These are phyloP conservation scores for Hylyphantes graminicola DNA, from an alignment of 1,140 invertebrate genomes.

Conservation along the genomic window DNA sequence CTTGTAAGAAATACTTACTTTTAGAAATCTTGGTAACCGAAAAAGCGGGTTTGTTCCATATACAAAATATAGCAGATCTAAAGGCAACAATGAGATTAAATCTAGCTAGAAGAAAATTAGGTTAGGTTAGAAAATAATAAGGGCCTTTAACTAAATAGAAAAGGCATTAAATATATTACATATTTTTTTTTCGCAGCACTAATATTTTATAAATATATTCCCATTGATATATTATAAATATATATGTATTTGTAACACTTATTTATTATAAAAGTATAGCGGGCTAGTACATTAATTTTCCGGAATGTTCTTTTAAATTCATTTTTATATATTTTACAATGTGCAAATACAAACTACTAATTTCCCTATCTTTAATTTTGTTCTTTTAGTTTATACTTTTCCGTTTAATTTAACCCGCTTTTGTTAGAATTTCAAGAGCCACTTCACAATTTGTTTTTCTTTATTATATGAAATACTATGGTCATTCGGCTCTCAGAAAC, in stretches of 20 bases:
- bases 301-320: neutral
- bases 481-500: too few species aligned
- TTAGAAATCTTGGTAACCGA: slow-evolving; percentile 84
- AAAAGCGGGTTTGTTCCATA: slow-evolving; percentile 77
- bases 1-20: slow-evolving; percentile 70
- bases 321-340: neutral
- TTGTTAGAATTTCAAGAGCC: too few species aligned
- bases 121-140: neutral
- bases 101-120: slow-evolving; percentile 77
- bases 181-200: too few species aligned
- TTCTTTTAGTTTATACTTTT: too few species aligned
- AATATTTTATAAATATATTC: too few species aligned
- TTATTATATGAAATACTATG: too few species aligned
- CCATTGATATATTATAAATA: too few species aligned
- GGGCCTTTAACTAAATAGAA: too few species aligned
- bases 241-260: neutral
- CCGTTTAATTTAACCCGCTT: too few species aligned
- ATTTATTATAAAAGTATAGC: slow-evolving; percentile 62
- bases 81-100: slow-evolving; percentile 80
- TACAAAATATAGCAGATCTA: slow-evolving; percentile 83
- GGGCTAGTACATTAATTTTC: slow-evolving; percentile 19
- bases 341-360: neutral
- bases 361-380: too few species aligned
- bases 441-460: too few species aligned
- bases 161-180: too few species aligned